These are phyloP conservation scores for Pachymerium ferrugineum DNA, from an alignment of 2,888 invertebrate genomes.

Conservation along the genomic window DNA sequence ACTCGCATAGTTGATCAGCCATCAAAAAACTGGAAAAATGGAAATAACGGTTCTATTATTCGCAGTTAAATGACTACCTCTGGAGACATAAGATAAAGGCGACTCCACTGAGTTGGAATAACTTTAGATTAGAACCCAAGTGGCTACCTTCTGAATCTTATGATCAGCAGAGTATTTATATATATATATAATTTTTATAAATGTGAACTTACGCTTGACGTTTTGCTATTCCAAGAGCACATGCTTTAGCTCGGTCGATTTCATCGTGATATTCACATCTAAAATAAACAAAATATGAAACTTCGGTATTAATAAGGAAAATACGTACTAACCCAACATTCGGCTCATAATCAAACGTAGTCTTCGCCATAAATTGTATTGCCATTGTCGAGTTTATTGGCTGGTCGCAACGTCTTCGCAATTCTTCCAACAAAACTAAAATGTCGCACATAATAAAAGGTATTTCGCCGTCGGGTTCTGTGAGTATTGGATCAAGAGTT, in stretches of 20 bases:
- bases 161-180: no score
- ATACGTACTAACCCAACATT: neutral
- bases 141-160: no score
- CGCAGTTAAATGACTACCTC: neutral
- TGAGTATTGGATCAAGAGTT: neutral
- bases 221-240: neutral
- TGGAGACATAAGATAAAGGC: neutral
- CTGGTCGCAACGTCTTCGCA: neutral
- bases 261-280: neutral
- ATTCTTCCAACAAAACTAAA: neutral
- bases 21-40: neutral
- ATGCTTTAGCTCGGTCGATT: neutral
- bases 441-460: neutral
- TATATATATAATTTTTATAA: neutral
- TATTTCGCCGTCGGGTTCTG: neutral
- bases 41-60: neutral
- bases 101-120: no score
- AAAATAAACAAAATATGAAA: neutral
- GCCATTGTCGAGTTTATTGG: neutral
- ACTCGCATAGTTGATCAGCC: neutral
- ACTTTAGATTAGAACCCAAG: no score
- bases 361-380: neutral
- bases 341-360: neutral
- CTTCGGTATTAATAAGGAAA: neutral
- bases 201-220: neutral